Percentiles rank a stretch among this genome's conserved stretches.
Conservation (phyloP, 2,113 vertebrate genomes). For the Plectropomus leopardus region DNA sequence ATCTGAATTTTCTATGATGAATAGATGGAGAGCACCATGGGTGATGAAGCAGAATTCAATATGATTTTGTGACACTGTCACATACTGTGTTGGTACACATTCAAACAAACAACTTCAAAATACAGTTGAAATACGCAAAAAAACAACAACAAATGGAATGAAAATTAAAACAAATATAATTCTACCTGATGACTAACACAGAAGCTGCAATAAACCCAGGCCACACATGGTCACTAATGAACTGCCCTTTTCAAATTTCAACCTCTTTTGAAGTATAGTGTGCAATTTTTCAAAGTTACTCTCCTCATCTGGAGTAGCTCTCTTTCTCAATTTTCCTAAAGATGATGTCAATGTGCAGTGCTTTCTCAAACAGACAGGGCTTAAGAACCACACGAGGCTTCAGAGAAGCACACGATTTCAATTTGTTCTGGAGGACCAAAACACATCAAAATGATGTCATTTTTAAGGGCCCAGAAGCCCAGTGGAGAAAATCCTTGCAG, state of each 20-base stretch:
- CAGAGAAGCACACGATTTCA: slow-evolving; percentile 56
- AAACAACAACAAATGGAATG: background rate
- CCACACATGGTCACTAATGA: slow-evolving; percentile 20
- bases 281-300: slow-evolving; percentile 29
- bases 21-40: background rate
- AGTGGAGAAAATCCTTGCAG: slow-evolving; percentile 62
- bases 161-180: background rate
- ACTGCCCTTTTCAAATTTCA: background rate
- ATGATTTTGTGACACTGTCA: background rate
- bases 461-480: slow-evolving; percentile 57
- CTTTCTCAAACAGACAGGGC: slow-evolving; percentile 39
- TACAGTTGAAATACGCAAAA: background rate
- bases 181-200: background rate
- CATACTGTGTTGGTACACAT: background rate
- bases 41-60: background rate
- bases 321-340: slow-evolving; percentile 46
- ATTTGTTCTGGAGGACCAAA: slow-evolving; percentile 45
- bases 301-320: slow-evolving; percentile 33
- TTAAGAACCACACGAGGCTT: slow-evolving; percentile 46
- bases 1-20: background rate
- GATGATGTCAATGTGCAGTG: slow-evolving; percentile 42
- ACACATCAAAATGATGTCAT: slow-evolving; percentile 59
- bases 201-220: slow-evolving; percentile 1
- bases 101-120: background rate
- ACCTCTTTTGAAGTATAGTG: background rate